phyloP scores from a whole-genome alignment of 1,140 invertebrate species.

The Samia ricini region DNA sequence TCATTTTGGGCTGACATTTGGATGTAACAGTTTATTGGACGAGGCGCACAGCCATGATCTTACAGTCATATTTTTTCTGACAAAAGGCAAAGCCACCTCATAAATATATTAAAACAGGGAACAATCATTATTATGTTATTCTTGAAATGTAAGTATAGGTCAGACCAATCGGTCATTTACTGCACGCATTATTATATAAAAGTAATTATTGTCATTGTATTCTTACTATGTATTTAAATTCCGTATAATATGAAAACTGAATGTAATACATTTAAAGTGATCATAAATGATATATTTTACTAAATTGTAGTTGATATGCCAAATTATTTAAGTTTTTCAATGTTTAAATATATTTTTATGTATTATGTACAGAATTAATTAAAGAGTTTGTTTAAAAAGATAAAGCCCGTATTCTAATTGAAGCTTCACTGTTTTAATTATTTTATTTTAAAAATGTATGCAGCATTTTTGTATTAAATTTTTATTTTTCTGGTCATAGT shows the following conservation, averaged over 20 bases:
- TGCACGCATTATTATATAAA: not conserved
- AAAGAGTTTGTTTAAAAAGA: not conserved
- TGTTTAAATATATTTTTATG: conserved; percentile 27
- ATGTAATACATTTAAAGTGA: not conserved
- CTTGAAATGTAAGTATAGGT: not conserved
- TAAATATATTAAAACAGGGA: not conserved
- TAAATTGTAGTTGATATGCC: conserved; percentile 15
- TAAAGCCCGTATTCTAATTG: no score
- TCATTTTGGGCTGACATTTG: no score
- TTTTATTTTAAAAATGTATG: no score
- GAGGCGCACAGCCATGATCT: no score
- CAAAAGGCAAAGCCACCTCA: no score
- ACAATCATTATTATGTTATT: not conserved
- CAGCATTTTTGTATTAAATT: no score
- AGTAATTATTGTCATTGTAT: not conserved
- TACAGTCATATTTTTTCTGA: no score
- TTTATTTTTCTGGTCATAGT: no score
- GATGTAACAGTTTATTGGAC: no score
- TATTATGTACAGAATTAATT: conserved; percentile 3
- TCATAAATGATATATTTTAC: not conserved
- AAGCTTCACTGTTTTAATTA: no score
- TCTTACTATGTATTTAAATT: not conserved
- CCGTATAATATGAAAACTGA: not conserved
- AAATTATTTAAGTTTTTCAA: conserved; percentile 27
- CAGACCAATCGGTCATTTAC: not conserved